Conservation (phyloP, 2,888 invertebrate genomes). For the Drepanosiphum platanoidis region DNA sequence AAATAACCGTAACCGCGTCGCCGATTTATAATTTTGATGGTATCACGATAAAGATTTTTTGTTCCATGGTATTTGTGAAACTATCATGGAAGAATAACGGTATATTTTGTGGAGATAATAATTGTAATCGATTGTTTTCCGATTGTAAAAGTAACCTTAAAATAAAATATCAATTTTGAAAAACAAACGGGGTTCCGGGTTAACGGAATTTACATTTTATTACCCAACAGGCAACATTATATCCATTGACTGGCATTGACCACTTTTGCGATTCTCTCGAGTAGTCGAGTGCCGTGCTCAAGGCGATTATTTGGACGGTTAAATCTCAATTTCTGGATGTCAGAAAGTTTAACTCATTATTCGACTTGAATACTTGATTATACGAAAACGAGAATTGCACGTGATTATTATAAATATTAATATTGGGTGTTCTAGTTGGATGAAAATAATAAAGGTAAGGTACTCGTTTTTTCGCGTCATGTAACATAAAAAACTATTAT, state of each 20-base stretch:
- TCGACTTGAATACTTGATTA: neutral
- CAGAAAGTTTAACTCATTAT: too few relatives aligned
- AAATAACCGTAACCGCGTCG: too few relatives aligned
- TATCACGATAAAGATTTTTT: too few relatives aligned
- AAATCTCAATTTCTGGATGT: neutral
- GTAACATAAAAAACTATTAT: neutral
- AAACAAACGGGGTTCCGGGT: neutral
- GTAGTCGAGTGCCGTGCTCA: neutral
- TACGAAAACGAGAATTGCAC: neutral
- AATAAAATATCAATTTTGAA: neutral
- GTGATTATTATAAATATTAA: neutral
- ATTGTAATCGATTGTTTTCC: too few relatives aligned
- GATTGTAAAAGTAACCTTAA: conserved; percentile 5
- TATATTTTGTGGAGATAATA: neutral
- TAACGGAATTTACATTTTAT: conserved; percentile 5
- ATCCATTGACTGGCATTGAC: too few relatives aligned
- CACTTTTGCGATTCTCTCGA: neutral
- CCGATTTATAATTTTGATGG: too few relatives aligned
- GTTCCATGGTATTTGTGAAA: too few relatives aligned
- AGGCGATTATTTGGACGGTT: neutral
- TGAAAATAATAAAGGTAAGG: neutral
- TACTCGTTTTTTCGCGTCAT: neutral
- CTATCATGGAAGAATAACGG: neutral
- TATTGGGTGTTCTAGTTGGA: neutral
- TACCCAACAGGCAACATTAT: neutral